Evolutionary conservation across 1,140 invertebrate species (phyloP).

Genomic region (Anoplophora glabripennis): DNA sequence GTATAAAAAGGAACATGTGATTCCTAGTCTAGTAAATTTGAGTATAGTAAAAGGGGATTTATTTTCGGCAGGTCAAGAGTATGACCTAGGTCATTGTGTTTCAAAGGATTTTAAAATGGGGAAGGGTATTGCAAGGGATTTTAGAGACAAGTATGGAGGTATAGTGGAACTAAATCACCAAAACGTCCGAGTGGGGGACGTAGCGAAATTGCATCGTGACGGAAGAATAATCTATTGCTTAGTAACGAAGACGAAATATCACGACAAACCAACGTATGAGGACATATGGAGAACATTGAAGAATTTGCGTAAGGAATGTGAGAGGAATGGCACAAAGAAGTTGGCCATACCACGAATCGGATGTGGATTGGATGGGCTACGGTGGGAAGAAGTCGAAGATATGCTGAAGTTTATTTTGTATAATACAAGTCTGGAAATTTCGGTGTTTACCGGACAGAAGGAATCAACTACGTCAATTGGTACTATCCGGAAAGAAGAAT

Average conservation of each 20-base stretch:
- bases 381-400: neutral
- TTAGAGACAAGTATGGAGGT: neutral
- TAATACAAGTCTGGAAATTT: neutral
- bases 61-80: neutral
- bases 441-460: neutral
- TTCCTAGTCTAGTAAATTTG: neutral
- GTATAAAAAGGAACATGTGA: neutral
- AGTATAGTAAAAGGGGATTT: neutral
- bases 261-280: neutral
- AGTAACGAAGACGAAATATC: neutral
- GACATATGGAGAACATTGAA: neutral
- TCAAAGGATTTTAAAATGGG: constrained; percentile 1
- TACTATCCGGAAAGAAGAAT: neutral
- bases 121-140: neutral
- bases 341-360: constrained; percentile 1
- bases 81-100: neutral
- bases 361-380: neutral
- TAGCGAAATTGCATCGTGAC: neutral
- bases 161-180: neutral
- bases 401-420: constrained; percentile 1
- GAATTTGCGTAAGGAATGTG: neutral
- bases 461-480: neutral
- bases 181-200: neutral
- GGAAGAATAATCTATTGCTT: neutral
- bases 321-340: neutral